Evolutionary conservation across 92 coral and sea anemone genomes (phyloP).

Genomic region (Epizoanthus illoricatus): DNA sequence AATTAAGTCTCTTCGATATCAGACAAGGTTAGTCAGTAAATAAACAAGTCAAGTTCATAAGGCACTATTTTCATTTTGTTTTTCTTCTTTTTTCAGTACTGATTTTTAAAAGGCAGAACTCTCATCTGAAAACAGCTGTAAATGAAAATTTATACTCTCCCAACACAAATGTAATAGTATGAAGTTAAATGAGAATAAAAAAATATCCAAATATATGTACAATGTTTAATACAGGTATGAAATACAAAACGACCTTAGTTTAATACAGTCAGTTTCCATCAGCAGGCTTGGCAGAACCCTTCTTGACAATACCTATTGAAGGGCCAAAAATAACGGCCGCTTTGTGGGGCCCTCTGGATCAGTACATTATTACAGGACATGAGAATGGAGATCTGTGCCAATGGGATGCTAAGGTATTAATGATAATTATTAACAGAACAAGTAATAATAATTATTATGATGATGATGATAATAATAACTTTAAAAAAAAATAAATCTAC

Average conservation of each 20-base stretch:
- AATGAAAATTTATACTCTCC: too few relatives aligned
- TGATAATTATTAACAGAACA: too few relatives aligned
- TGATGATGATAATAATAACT: too few relatives aligned
- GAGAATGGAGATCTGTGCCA: constrained; percentile 96
- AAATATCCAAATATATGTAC: too few relatives aligned
- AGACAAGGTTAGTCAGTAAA: constrained; percentile 68
- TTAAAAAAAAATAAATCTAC: too few relatives aligned
- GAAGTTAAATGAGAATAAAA: too few relatives aligned
- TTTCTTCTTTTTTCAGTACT: background rate
- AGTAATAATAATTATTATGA: too few relatives aligned
- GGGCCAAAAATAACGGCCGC: constrained; percentile 90
- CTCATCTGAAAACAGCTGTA: too few relatives aligned
- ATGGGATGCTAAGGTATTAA: constrained; percentile 86
- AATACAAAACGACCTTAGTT: too few relatives aligned
- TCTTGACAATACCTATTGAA: constrained; percentile 71
- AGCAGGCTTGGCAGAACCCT: constrained; percentile 71
- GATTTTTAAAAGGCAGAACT: background rate
- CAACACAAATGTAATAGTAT: too few relatives aligned
- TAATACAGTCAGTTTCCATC: background rate
- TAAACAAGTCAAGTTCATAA: background rate
- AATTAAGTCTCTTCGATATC: constrained; percentile 71
- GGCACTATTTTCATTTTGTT: too few relatives aligned
- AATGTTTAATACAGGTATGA: too few relatives aligned
- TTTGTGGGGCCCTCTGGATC: constrained; percentile 96
- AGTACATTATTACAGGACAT: constrained; percentile 90